Percentiles rank a stretch among this genome's conserved stretches.
Conservation (phyloP, 2,113 vertebrate species). For the Azemiops feae region DNA sequence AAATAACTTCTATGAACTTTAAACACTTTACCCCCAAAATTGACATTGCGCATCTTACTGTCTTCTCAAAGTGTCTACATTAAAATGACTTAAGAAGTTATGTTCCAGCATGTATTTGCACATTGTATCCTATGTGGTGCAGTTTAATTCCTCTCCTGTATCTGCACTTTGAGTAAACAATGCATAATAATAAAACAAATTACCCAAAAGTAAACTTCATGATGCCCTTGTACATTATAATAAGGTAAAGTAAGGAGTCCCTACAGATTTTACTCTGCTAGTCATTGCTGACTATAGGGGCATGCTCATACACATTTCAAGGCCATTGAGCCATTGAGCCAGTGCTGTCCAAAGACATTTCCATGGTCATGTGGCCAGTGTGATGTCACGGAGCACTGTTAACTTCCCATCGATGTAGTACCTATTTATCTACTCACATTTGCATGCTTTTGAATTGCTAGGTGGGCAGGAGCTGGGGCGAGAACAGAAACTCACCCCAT, state of each 20-base stretch:
- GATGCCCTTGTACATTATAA: background rate
- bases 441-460: background rate
- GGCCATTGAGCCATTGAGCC: background rate
- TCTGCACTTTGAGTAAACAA: background rate
- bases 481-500: background rate
- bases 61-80: constrained; percentile 13
- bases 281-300: background rate
- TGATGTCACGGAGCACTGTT: background rate
- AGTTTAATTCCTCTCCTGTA: constrained; percentile 3
- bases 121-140: background rate
- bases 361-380: background rate
- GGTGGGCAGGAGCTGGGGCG: background rate
- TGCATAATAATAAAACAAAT: background rate
- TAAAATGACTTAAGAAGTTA: constrained; percentile 41
- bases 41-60: constrained; percentile 5
- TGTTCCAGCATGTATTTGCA: constrained; percentile 15
- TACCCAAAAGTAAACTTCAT: background rate
- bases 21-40: constrained; percentile 21
- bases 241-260: background rate
- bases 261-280: background rate
- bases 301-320: background rate
- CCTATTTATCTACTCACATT: background rate
- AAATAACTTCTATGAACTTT: constrained; percentile 23
- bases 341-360: background rate
- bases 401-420: background rate